Percentiles rank a stretch among this genome's conserved stretches.
Conservation (phyloP, 1,140 invertebrate genomes). For the Dendroctonus ponderosae region DNA sequence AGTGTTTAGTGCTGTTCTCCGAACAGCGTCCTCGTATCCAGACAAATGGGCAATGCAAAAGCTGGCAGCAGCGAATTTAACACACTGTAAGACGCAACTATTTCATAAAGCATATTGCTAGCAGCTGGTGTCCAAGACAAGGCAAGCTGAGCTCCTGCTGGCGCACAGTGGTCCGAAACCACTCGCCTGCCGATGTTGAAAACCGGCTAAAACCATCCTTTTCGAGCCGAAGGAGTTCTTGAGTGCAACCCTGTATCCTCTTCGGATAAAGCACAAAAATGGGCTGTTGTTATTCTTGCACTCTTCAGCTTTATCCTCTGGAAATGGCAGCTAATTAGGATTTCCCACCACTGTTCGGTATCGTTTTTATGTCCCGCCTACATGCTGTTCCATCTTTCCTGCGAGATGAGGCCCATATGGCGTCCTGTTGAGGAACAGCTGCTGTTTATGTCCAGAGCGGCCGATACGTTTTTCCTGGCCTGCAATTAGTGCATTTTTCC, state of each 20-base stretch:
- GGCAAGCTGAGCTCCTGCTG: conserved; percentile 10
- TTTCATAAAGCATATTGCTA: conserved; percentile 16
- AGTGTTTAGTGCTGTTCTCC: no score
- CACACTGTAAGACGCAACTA: conserved; percentile 16
- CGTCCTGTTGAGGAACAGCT: conserved; percentile 19
- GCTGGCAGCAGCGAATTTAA: neutral
- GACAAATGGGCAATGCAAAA: no score
- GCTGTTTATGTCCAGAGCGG: conserved; percentile 19
- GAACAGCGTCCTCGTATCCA: no score
- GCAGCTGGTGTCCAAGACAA: conserved; percentile 15
- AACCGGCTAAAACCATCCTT: neutral
- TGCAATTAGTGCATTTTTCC: neutral
- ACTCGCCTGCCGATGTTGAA: neutral
- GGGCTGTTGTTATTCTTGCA: neutral
- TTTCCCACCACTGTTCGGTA: conserved; percentile 6
- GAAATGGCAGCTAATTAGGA: no score
- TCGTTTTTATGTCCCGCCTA: conserved; percentile 9
- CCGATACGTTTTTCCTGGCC: conserved; percentile 1
- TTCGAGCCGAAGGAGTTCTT: neutral
- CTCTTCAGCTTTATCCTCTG: neutral
- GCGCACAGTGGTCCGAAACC: neutral
- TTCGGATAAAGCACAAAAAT: no score
- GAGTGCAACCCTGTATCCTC: neutral
- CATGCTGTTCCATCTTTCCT: conserved; percentile 23
- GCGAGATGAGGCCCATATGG: conserved; percentile 24